phyloP scores from a whole-genome alignment of 30 jellyfish, hydroid and myxozoan species.

The Sanderia malayensis region DNA sequence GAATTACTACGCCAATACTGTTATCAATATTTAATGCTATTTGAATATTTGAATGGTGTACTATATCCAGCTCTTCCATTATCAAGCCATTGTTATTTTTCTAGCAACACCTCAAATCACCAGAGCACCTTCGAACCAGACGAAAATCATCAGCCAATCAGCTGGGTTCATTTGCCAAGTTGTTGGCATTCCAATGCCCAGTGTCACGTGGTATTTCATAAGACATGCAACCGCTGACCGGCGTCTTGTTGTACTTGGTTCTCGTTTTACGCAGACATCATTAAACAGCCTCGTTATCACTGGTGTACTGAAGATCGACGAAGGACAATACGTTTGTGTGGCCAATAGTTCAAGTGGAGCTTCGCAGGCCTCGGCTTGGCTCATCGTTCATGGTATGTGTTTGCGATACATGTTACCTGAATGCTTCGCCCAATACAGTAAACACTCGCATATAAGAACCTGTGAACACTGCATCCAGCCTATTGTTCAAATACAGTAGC shows the following conservation, averaged over 20 bases:
- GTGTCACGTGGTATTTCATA: conserved; percentile 37
- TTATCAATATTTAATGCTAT: no score
- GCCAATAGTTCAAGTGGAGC: conserved; percentile 51
- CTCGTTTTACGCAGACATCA: conserved; percentile 25
- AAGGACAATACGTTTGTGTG: conserved; percentile 42
- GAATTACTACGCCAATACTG: no score
- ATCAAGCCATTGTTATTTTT: no score
- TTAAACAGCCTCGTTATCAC: conserved; percentile 16
- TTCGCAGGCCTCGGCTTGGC: conserved; percentile 28
- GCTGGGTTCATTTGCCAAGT: conserved; percentile 37
- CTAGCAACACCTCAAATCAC: conserved; percentile 30
- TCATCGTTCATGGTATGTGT: conserved; percentile 39
- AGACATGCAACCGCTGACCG: conserved; percentile 5
- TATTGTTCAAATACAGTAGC: no score
- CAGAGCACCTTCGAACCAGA: conserved; percentile 23
- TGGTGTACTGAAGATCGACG: conserved; percentile 9
- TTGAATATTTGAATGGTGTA: no score
- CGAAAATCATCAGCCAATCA: conserved; percentile 32
- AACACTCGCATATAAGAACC: no score
- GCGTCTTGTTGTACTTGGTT: conserved; percentile 6
- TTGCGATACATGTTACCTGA: no score
- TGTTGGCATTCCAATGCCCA: conserved; percentile 52
- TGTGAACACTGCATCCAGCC: no score
- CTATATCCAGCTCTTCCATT: no score
- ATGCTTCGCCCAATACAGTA: no score